phyloP scores from a whole-genome alignment of 2,113 vertebrate genomes.

The Dipodomys ordii region DNA sequence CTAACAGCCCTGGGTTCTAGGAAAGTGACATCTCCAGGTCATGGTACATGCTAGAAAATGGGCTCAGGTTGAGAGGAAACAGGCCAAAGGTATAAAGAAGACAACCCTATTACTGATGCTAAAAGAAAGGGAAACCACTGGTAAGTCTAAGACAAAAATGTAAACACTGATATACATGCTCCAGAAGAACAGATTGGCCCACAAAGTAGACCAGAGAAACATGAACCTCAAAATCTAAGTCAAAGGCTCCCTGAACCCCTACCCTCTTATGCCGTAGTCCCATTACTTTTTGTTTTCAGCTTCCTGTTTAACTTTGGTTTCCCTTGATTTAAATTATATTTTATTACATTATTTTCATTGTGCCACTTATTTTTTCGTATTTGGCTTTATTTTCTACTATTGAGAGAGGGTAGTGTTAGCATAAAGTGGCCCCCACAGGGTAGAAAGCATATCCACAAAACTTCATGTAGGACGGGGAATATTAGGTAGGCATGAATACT shows the following conservation, averaged over 20 bases:
- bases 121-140: not conserved
- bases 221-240: not conserved
- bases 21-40: not conserved
- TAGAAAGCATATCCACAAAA: not conserved
- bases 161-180: not conserved
- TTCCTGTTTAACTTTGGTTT: not conserved
- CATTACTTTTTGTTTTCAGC: not conserved
- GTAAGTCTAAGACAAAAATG: not conserved
- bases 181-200: not conserved
- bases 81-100: not conserved
- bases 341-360: not conserved
- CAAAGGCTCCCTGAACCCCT: not conserved
- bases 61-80: not conserved
- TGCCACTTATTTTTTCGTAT: not conserved
- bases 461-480: not conserved
- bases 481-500: not conserved
- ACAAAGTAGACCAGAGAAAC: not conserved
- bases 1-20: not conserved
- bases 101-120: not conserved
- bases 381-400: conserved; percentile 13
- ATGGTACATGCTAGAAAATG: no score
- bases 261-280: not conserved
- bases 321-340: not conserved
- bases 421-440: not conserved
- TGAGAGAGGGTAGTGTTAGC: not conserved